Evolutionary conservation across 2,888 invertebrate genomes (phyloP), one percentile per base, ranked within the genome.

Genomic region (Opisthograptis luteolata): DNA sequence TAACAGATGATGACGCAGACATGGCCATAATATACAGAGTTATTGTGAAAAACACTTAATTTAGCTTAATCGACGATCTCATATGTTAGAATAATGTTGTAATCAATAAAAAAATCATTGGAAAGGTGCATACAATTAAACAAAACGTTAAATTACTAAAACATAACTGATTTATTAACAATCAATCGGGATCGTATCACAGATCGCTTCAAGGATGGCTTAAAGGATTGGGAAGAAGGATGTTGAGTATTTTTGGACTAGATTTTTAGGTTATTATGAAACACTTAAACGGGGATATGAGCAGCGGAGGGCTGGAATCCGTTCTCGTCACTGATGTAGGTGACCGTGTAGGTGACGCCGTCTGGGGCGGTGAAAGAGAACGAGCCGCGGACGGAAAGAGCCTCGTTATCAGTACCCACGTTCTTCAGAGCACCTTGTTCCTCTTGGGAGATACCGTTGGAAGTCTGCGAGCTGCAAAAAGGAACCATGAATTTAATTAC

Each of bases 261-360:
- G 62, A 58, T 55, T 36, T 44, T 42, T 30, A 12, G 12, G 13
- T 19, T 20, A 22, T 25, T 25, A 44, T 62, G 24, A 8, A 31
- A 35, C 51, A 47, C 77, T 78, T 78, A 40, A 12, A 54, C 10
- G 70, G 87, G 86, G 25, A 88, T 43, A 50, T 87, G 86, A 34
- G 70, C 70, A n/a, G 78, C 86, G 8, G 43, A 24, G 70, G 92
- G 82, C 60, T 86, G 85, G 90, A 91, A 93, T 8, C 93, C 93
- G 62, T 82, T 67, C 71, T 91, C 84, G 73, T 91, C 75, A 28
- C 93, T 92, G 51, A 81, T 58, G 86, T 92, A 93, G 45, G 61
- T 72, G 32, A 92, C 78, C 20, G 66, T 61, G 85, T 93, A 92
- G 42, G 67, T 19, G 13, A 83, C 68, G 27, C 92, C 92, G 46